A percentile compares a stretch with the other conserved stretches of the same genome.
Evolutionary conservation across 2,113 vertebrate genomes (phyloP).

Genomic region (Alligator sinensis): DNA sequence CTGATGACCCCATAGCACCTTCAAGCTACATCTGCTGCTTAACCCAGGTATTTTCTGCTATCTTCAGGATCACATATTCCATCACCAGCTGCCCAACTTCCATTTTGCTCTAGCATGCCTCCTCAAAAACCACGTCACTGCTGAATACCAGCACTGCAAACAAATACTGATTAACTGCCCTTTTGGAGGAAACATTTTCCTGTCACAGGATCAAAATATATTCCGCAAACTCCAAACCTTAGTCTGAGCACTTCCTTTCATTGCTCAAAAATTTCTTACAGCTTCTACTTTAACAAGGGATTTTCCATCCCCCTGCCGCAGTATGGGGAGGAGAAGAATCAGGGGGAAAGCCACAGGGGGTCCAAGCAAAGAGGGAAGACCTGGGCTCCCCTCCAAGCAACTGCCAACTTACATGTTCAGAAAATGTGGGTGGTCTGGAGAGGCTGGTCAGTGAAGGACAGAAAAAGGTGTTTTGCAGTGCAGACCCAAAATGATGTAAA

Average conservation of each 20-base stretch:
- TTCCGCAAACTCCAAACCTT: not conserved
- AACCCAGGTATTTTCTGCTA: not conserved
- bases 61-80: not conserved
- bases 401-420: not conserved
- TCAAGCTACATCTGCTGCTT: not conserved
- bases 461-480: not conserved
- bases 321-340: not conserved
- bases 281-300: not conserved
- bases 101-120: not conserved
- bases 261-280: not conserved
- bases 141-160: conserved; percentile 15
- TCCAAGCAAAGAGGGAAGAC: not conserved
- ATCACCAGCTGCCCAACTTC: not conserved
- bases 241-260: conserved; percentile 27
- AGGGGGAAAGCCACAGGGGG: not conserved
- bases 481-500: not conserved
- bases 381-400: not conserved
- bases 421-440: not conserved
- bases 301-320: not conserved
- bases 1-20: not conserved
- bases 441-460: not conserved
- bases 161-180: not conserved
- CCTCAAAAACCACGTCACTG: conserved; percentile 10
- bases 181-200: not conserved
- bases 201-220: conserved; percentile 27